Evolutionary conservation across 2,888 invertebrate genomes (phyloP), one percentile per base, ranked within the genome.

Genomic region (Acleris literana): DNA sequence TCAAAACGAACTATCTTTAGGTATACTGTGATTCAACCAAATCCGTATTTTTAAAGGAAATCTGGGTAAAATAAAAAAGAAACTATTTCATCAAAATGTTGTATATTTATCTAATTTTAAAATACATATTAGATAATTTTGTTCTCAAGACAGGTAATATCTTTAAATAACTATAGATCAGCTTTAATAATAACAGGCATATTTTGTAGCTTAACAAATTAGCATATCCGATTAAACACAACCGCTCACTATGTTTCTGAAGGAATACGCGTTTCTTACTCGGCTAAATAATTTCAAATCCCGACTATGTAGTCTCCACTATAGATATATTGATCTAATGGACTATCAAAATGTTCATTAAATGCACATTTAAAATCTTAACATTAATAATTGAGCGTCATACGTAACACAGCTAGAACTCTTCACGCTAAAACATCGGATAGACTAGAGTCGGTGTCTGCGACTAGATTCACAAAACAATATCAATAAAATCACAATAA

Each of bases 341-440:
- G 84, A 87, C 88, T 86, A 86, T 64, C 54, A 68, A 72, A 75
- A 75, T 75, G 77, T 76, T 71, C 79, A 77, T 73, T 76, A 76
- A 74, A 71, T 70, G 69, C 65, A 68, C 68, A 65, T 72, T 68
- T 72, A 70, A 73, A 79, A 76, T 69, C 78, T 80, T 82, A 79
- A 67, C 66, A 72, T 80, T 87, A 88, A 80, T 88, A 89, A 88
- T 89, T 89, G 90, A 89, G 90, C 89, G 77, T 82, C 78, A 84
- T 78, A 76, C 70, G 71, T 76, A 85, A 83, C 81, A 70, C 74
- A 79, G 76, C 77, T 83, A 81, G 75, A 79, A 76, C 75, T 72
- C 76, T 63, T 74, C 58, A 68, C 68, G 73, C 72, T 67, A 72
- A 77, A 67, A 18, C 64, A 60, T 53, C 39, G n/a, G 18, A n/a